Base-by-base conservation (phyloP, 2,113 vertebrate species). In the Cygnus atratus region DNA sequence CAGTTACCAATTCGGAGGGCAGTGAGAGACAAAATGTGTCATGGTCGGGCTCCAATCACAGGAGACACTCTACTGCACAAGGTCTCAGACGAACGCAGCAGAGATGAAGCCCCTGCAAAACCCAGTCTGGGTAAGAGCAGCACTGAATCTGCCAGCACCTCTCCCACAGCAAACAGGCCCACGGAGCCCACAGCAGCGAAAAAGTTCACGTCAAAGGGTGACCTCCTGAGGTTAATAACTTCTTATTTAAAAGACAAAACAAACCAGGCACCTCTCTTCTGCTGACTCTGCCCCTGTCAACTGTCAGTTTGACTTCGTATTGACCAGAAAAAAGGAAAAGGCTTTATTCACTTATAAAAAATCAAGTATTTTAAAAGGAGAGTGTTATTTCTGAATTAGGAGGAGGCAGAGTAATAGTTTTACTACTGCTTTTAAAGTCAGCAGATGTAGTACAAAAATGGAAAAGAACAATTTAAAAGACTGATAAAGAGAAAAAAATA, bases 401-500 rank as follows among this genome's bases (percentile, higher is more conserved):
- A 44, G 28, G 44, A 37, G 43, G 43, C 65, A 72, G 17, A 65
- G 37, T 18, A 16, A 4, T 7, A 12, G 9, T 22, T 58, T 50
- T 26, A 26, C 15, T 70, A 28, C 29, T 25, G 3, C 13, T 13
- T 17, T 48, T 48, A 11, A 46, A 55, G 29, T 31, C 29, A 35
- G 33, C 6, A n/a, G 54, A 31, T 55, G 17, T 28, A 41, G 21
- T 12, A 24, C 8, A n/a, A 24, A 44, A 44, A 78, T 25, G 35
- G 31, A 55, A 82, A 57, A 54, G 20, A 62, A 25, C 10, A 55
- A 41, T 68, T 16, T 17, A 31, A 26, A 55, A 57, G n/a, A 21
- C 10, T 58, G 28, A 33, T n/a, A 10, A 35, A 50, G 55, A 54
- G 1, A 5, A 5, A 57, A 1, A 5, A 5, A 4, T 5, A 5